A percentile compares a stretch with the other conserved stretches of the same genome.
phyloP scores from a whole-genome alignment of 2,113 vertebrate genomes.

The Crocuta crocuta region DNA sequence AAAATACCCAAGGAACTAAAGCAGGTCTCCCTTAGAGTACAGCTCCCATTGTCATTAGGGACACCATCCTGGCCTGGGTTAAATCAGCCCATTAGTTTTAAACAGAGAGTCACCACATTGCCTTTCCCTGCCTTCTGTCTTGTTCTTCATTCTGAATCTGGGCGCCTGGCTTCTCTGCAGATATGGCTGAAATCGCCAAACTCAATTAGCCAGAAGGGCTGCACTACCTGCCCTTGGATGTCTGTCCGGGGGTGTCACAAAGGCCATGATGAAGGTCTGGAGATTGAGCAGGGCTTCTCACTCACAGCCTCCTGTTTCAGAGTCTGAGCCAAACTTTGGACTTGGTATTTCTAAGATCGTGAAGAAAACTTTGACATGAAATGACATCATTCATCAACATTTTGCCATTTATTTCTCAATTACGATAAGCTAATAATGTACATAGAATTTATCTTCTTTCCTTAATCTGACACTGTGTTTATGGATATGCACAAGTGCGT shows the following conservation, averaged over 20 bases:
- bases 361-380: not conserved
- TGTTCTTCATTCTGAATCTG: not conserved
- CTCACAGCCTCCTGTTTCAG: not conserved
- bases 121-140: not conserved
- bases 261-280: not conserved
- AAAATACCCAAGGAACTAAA: not conserved
- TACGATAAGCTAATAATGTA: not conserved
- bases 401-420: slow-evolving; percentile 1
- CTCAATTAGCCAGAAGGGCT: not conserved
- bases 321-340: not conserved
- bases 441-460: not conserved
- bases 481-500: not conserved
- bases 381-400: slow-evolving; percentile 5
- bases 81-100: not conserved
- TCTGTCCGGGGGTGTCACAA: not conserved
- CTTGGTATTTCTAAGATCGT: not conserved
- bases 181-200: not conserved
- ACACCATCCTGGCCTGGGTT: not conserved
- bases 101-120: not conserved
- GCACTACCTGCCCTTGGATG: not conserved
- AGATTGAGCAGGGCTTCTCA: not conserved
- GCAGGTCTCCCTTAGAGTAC: not conserved
- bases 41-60: not conserved
- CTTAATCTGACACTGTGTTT: not conserved
- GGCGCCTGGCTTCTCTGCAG: not conserved